A percentile compares a stretch with the other conserved stretches of the same genome.
Conservation (phyloP, 1,140 invertebrate species). For the Teleogryllus occipitalis region DNA sequence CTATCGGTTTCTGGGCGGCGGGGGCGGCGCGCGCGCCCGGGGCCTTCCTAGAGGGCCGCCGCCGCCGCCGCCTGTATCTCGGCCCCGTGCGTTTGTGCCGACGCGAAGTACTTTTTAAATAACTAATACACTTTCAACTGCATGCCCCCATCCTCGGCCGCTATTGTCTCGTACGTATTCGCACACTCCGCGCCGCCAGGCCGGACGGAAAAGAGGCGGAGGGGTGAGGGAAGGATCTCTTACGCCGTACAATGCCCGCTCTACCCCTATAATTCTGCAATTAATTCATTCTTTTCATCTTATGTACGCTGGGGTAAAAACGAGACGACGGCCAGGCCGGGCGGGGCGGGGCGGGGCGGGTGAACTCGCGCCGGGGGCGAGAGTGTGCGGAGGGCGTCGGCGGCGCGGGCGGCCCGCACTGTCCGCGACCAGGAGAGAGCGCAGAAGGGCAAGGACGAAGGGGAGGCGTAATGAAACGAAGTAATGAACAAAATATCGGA, state of each 20-base stretch:
- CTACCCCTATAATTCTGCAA: neutral
- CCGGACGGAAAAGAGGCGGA: neutral
- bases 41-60: no score
- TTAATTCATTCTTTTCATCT: slow-evolving; percentile 6
- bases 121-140: neutral
- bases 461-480: no score
- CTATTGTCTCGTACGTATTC: neutral
- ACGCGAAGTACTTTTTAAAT: neutral
- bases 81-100: neutral
- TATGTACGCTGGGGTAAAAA: neutral
- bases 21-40: no score
- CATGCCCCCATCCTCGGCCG: neutral
- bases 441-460: no score
- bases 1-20: neutral
- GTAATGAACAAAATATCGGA: no score
- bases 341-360: no score
- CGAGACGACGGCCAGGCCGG: neutral
- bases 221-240: neutral
- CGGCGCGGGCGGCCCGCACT: no score
- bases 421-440: no score
- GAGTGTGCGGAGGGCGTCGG: neutral
- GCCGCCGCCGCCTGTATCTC: neutral
- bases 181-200: neutral
- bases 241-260: neutral
- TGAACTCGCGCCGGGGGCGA: neutral